Evolutionary conservation across 2,113 vertebrate species (phyloP).

Genomic region (Balaeniceps rex): DNA sequence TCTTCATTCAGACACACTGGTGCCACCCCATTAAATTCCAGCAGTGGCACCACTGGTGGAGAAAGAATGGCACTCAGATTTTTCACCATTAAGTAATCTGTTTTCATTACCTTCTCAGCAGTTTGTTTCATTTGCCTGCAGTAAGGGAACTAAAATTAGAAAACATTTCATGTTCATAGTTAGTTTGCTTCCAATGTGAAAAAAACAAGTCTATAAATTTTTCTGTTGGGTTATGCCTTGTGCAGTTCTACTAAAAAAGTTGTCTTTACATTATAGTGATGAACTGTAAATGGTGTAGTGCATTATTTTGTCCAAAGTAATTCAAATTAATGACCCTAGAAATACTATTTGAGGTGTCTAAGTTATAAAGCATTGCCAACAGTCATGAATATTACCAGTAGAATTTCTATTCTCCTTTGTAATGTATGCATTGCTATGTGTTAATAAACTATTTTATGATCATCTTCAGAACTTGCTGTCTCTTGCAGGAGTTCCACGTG

Average conservation of each 20-base stretch:
- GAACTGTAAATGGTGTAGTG: conserved; percentile 50
- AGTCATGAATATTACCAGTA: conserved; percentile 34
- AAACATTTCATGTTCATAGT: conserved; percentile 53
- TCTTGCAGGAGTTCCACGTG: not conserved
- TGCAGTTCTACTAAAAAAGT: conserved; percentile 18
- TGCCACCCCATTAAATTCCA: conserved; percentile 59
- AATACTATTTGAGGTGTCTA: conserved; percentile 44
- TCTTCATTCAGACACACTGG: conserved; percentile 23
- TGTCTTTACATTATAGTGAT: conserved; percentile 55
- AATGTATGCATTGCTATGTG: not conserved
- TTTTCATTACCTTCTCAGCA: conserved; percentile 57
- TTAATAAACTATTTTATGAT: conserved; percentile 30
- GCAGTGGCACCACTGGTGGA: conserved; percentile 48
- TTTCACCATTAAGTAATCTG: conserved; percentile 57
- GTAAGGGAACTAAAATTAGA: conserved; percentile 58
- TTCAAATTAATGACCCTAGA: conserved; percentile 66
- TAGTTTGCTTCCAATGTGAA: conserved; percentile 50
- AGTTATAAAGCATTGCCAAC: conserved; percentile 31
- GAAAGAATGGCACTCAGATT: conserved; percentile 21
- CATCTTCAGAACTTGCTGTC: not conserved
- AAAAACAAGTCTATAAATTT: conserved; percentile 64
- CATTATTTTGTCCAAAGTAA: conserved; percentile 62
- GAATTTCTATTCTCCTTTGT: conserved; percentile 27
- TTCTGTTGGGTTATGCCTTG: conserved; percentile 35
- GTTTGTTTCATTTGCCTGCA: conserved; percentile 63